Evolutionary conservation across 2,888 invertebrate species (phyloP).

Genomic region (Julus scandinavius): DNA sequence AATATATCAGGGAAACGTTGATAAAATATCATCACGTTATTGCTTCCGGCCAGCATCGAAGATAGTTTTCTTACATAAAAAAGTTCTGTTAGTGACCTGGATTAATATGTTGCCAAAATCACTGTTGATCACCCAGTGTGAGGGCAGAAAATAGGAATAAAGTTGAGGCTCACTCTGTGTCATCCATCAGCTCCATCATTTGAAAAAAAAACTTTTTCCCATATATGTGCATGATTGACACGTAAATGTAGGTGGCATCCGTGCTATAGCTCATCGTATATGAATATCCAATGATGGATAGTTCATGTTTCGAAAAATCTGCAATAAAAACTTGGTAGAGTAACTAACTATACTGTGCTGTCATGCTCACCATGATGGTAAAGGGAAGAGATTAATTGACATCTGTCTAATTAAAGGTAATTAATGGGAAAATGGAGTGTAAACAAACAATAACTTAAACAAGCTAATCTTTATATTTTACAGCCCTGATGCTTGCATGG

Average conservation of each 20-base stretch:
- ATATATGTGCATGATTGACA: background rate
- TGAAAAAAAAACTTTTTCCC: background rate
- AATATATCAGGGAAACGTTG: no score
- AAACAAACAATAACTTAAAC: background rate
- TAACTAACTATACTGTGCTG: background rate
- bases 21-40: no score
- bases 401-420: constrained; percentile 13
- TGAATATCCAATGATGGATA: background rate
- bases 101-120: constrained; percentile 25
- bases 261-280: background rate
- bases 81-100: background rate
- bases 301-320: background rate
- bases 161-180: background rate
- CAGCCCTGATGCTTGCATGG: background rate
- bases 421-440: background rate
- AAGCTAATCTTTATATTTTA: background rate
- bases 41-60: no score
- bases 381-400: background rate
- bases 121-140: background rate
- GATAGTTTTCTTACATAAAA: no score
- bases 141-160: background rate
- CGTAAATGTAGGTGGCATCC: constrained; percentile 21
- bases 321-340: background rate
- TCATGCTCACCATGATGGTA: background rate
- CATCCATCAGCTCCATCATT: constrained; percentile 43